phyloP scores from a whole-genome alignment of 2,797 vertebrate genomes.

The Threskiornis aethiopicus region DNA sequence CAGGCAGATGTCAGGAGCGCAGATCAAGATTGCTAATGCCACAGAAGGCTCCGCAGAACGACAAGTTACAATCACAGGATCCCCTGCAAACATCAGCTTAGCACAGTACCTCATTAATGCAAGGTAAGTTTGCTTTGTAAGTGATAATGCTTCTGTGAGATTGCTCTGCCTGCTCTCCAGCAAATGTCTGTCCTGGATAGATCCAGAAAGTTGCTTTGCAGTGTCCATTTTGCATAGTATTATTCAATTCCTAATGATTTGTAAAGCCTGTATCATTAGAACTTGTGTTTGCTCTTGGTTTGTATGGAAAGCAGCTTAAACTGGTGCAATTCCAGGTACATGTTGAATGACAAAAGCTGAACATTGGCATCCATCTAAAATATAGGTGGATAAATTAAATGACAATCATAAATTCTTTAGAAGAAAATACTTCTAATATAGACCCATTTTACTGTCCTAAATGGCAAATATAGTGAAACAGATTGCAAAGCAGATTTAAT shows the following conservation, averaged over 20 bases:
- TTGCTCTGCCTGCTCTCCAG: slow-evolving; percentile 38
- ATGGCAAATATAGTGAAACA: slow-evolving; percentile 49
- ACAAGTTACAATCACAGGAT: slow-evolving; percentile 93
- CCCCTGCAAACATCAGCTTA: slow-evolving; percentile 91
- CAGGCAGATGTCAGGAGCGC: slow-evolving; percentile 94
- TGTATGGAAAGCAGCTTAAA: not conserved
- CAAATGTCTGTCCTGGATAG: slow-evolving; percentile 30
- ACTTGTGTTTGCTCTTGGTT: not conserved
- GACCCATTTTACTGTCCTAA: slow-evolving; percentile 31
- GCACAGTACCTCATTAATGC: slow-evolving; percentile 96
- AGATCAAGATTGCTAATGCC: slow-evolving; percentile 95
- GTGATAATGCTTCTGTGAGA: slow-evolving; percentile 8
- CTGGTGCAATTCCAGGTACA: not conserved
- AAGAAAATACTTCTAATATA: not conserved
- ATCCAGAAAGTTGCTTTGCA: slow-evolving; percentile 39
- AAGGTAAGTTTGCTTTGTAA: slow-evolving; percentile 84
- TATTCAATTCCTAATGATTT: not conserved
- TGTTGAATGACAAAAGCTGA: not conserved
- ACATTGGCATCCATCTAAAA: not conserved
- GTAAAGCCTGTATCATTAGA: not conserved
- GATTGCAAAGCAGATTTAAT: slow-evolving; percentile 45
- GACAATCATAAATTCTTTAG: not conserved
- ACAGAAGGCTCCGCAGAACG: slow-evolving; percentile 91
- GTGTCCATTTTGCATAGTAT: slow-evolving; percentile 5
- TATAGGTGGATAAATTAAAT: not conserved